Evolutionary conservation across 2,888 invertebrate species (phyloP).

Genomic region (Diloba caeruleocephala): DNA sequence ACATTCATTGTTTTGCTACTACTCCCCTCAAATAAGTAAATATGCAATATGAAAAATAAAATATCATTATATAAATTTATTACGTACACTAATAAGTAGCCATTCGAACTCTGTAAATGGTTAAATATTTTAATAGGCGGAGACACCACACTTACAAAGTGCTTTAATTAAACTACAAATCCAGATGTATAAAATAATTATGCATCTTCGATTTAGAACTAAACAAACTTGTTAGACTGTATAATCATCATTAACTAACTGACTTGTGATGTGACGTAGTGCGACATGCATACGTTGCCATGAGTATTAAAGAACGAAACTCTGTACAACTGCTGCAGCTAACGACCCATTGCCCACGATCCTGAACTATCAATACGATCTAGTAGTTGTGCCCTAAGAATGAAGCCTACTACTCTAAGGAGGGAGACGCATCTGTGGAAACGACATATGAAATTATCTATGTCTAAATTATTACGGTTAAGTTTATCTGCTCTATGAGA

Average conservation of each 20-base stretch:
- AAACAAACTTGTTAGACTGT: constrained; percentile 78
- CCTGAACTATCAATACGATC: constrained; percentile 39
- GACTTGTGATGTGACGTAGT: constrained; percentile 83
- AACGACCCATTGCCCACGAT: constrained; percentile 60
- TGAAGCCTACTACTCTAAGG: constrained; percentile 49
- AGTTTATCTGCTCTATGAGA: constrained; percentile 54
- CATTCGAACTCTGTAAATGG: constrained; percentile 84
- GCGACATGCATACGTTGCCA: constrained; percentile 72
- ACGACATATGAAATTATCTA: constrained; percentile 61
- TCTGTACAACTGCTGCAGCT: constrained; percentile 53
- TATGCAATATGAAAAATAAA: constrained; percentile 76
- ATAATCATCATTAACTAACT: constrained; percentile 69
- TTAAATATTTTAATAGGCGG: constrained; percentile 88
- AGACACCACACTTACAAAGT: constrained; percentile 87
- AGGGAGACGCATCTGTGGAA: constrained; percentile 55
- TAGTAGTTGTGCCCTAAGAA: constrained; percentile 50
- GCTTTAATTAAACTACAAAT: constrained; percentile 87
- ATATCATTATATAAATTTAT: constrained; percentile 80
- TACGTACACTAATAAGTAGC: constrained; percentile 86
- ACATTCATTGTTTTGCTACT: constrained; percentile 47
- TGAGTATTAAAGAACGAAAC: constrained; percentile 77
- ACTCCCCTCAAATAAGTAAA: constrained; percentile 45
- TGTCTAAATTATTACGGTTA: constrained; percentile 36
- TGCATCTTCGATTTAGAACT: constrained; percentile 84
- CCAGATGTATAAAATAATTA: constrained; percentile 87